Evolutionary conservation across 2,797 vertebrate genomes (phyloP), one percentile per base, ranked within the genome.

Genomic region (Phrynocephalus forsythii): DNA sequence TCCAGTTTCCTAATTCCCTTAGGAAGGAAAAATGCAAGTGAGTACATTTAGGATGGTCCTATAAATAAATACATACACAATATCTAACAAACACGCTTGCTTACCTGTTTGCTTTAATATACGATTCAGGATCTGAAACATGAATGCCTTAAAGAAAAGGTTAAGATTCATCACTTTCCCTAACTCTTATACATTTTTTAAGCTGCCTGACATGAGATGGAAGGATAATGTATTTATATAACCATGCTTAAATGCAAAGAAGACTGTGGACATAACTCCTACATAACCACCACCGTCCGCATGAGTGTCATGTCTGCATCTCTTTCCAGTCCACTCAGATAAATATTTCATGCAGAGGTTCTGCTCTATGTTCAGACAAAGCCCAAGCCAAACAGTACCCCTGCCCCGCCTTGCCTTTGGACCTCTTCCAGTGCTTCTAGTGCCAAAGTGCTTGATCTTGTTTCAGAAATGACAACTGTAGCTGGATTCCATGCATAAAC

Each of bases 1-100:
- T 92, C 92, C 83, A 26, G 30, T 28, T 92, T 89, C 80, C 91
- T 22, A 78, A 63, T 80, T 3, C 1, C 13, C 83, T 69, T 80
- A 82, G 80, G 16, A 2, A 48, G 82, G 92, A 84, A 85, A 86
- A 84, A 87, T 79, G 87, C 90, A 80, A 85, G 89, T 5, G 1
- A 79, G 87, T 1, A 33, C 2, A 76, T 30, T 63, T 79, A 48
- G 50, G 10, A 24, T 83, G 38, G 71, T 78, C 33, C 48, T 60
- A 24, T 38, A 88, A 68, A 16, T 44, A 38, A 28, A 30, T 44
- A 10, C 8, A 30, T 38, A 24, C 10, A 76, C 75, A 87, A 67
- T 52, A 20, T 13, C 15, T 50, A 33, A 10, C 48, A 60, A 73
- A 6, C 26, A n/a, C 4, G 6, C 38, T 71, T 38, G 2, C 6